Conservation (phyloP, 2,888 invertebrate genomes). For the Thymelicus sylvestris region DNA sequence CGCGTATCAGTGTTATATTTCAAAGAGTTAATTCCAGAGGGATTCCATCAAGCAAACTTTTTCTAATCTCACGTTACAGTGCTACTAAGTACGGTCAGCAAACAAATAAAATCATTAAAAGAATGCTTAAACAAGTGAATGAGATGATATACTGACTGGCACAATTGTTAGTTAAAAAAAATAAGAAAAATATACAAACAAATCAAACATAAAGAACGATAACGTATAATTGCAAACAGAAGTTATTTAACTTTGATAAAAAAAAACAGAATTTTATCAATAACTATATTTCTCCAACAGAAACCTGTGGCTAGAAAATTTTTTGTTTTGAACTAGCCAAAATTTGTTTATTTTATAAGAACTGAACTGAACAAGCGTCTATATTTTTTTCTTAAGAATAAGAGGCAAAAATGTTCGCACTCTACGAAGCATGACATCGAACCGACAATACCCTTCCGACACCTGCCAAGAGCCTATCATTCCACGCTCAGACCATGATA, state of each 20-base stretch:
- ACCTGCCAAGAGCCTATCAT: constrained; percentile 13
- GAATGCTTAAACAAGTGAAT: background rate
- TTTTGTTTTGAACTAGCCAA: too few relatives aligned
- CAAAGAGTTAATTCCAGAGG: background rate
- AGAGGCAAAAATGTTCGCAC: constrained; percentile 9
- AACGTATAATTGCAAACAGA: too few relatives aligned
- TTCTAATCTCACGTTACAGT: background rate
- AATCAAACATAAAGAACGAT: background rate
- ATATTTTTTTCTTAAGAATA: background rate
- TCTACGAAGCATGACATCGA: constrained; percentile 16
- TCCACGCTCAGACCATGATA: background rate
- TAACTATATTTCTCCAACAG: too few relatives aligned
- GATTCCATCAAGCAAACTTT: background rate
- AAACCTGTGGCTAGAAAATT: too few relatives aligned
- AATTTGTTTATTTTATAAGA: too few relatives aligned
- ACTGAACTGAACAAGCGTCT: background rate
- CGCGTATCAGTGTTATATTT: background rate
- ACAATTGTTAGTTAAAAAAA: background rate
- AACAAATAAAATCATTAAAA: background rate
- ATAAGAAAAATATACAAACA: background rate
- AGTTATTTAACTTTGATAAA: too few relatives aligned
- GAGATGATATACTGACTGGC: too few relatives aligned
- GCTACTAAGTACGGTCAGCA: background rate
- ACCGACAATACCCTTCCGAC: constrained; percentile 19
- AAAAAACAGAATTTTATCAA: too few relatives aligned